Evolutionary conservation across 2,113 vertebrate species (phyloP).

Genomic region (Serilophus lunatus): DNA sequence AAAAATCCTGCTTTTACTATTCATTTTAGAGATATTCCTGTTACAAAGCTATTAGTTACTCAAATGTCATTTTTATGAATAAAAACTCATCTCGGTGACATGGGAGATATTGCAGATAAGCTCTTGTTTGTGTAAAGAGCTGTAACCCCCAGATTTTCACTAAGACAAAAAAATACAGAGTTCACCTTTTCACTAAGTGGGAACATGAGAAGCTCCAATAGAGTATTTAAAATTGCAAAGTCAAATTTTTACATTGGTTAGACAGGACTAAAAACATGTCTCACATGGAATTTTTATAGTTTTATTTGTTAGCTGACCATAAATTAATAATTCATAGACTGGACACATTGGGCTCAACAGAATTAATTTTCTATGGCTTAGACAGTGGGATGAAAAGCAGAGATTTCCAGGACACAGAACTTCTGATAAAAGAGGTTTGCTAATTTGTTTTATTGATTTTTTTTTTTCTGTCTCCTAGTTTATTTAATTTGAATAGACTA

Average conservation of each 20-base stretch:
- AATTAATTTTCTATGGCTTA: neutral
- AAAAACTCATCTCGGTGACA: neutral
- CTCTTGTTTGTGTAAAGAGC: constrained; percentile 27
- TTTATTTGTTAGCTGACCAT: neutral
- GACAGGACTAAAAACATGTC: neutral
- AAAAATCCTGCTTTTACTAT: constrained; percentile 7
- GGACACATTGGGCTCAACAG: neutral
- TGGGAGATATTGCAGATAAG: constrained; percentile 24
- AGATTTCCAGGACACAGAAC: neutral
- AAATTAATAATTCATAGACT: neutral
- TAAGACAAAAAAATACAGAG: neutral
- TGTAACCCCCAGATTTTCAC: neutral
- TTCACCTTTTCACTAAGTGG: neutral
- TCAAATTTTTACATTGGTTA: neutral
- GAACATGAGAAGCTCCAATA: neutral
- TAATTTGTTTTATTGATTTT: neutral
- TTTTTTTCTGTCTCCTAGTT: neutral
- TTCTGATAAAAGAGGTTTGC: neutral
- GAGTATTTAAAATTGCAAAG: neutral
- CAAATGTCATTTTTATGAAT: constrained; percentile 44
- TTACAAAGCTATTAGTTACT: constrained; percentile 15
- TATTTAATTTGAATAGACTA: neutral
- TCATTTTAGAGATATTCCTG: constrained; percentile 31
- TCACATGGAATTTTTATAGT: neutral
- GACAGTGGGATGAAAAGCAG: neutral